phyloP scores from a whole-genome alignment of 1,140 invertebrate species.

The Bemisia tabaci region DNA sequence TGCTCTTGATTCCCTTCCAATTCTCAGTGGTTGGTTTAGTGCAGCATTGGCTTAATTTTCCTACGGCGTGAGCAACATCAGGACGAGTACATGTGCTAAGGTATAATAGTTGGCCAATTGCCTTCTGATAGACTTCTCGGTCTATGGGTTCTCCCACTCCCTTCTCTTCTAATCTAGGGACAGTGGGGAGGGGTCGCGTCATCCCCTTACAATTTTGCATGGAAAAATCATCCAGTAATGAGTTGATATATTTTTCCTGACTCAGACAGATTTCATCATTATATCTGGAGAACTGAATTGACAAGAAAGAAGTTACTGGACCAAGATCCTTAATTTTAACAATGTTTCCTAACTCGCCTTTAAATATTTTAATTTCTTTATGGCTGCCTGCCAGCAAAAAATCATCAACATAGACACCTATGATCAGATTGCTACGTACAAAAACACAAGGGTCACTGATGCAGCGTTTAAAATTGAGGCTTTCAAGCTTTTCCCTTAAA shows the following conservation, averaged over 20 bases:
- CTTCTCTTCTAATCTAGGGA: not conserved
- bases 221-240: not conserved
- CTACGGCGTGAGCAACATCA: not conserved
- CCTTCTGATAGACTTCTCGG: not conserved
- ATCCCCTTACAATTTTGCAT: not conserved
- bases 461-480: not conserved
- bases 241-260: not conserved
- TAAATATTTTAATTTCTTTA: not conserved
- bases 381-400: not conserved
- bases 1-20: not conserved
- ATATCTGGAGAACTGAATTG: not conserved
- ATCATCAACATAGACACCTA: constrained; percentile 1
- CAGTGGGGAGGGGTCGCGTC: not conserved
- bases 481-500: not conserved
- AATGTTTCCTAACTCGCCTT: constrained; percentile 1
- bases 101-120: not conserved
- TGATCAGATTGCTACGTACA: not conserved
- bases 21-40: not conserved
- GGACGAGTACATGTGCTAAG: not conserved
- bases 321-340: constrained; percentile 8
- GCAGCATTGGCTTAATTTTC: not conserved
- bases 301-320: constrained; percentile 2
- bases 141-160: not conserved
- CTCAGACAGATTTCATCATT: not conserved
- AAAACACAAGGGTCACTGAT: not conserved